These are phyloP conservation scores for Idris sp. DNA, from an alignment of 1,140 invertebrate genomes.

Conservation along the genomic window DNA sequence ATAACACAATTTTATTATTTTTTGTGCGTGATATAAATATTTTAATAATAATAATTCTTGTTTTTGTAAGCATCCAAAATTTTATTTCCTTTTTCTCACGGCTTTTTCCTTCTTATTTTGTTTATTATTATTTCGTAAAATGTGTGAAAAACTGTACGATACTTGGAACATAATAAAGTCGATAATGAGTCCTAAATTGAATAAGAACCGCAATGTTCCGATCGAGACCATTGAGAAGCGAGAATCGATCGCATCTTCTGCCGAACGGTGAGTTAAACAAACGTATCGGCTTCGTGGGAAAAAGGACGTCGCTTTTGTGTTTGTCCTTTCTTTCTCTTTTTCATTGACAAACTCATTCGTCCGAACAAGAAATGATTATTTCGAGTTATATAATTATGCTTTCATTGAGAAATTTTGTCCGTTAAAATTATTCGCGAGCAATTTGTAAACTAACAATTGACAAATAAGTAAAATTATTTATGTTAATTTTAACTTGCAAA, in stretches of 20 bases:
- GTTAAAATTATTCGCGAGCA: too few species aligned
- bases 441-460: too few species aligned
- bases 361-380: constrained; percentile 34
- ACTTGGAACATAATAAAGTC: constrained; percentile 47
- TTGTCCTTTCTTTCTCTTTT: constrained; percentile 44
- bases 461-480: too few species aligned
- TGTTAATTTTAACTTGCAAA: too few species aligned
- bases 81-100: constrained; percentile 39
- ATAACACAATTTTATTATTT: too few species aligned
- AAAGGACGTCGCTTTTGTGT: constrained; percentile 45
- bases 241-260: constrained; percentile 49
- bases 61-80: not conserved
- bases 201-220: constrained; percentile 58
- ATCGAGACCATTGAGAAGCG: constrained; percentile 54
- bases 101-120: constrained; percentile 10
- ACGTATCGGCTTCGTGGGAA: constrained; percentile 53
- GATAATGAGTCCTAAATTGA: constrained; percentile 55
- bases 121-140: constrained; percentile 49
- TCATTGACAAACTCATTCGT: constrained; percentile 55
- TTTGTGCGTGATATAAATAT: too few species aligned
- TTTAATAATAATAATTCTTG: too few species aligned
- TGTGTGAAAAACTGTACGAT: constrained; percentile 46
- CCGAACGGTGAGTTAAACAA: constrained; percentile 43
- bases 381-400: constrained; percentile 43
- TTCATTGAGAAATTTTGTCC: constrained; percentile 36